Percentiles rank a stretch among this genome's conserved stretches.
Evolutionary conservation across 2,888 invertebrate genomes (phyloP).

Genomic region (Stratiomys singularior): DNA sequence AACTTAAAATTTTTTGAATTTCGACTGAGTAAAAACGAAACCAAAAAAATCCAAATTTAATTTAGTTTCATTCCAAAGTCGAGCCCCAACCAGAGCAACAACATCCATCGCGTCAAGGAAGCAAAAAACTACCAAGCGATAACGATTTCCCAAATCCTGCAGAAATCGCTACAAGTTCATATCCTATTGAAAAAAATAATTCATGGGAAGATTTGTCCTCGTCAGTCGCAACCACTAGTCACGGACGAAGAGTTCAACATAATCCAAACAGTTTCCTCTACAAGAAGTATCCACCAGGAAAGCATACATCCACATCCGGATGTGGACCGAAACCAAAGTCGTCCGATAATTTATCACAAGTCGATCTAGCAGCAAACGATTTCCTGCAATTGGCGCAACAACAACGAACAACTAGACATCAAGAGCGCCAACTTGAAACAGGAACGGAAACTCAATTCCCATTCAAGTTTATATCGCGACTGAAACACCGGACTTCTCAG

Average conservation of each 20-base stretch:
- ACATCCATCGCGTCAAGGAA: not conserved
- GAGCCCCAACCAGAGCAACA: slow-evolving; percentile 18
- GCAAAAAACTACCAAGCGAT: not conserved
- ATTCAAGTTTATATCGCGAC: slow-evolving; percentile 14
- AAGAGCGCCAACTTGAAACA: not conserved
- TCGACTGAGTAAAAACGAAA: slow-evolving; percentile 37
- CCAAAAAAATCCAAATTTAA: slow-evolving; percentile 45
- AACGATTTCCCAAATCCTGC: slow-evolving; percentile 32
- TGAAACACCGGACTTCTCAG: not conserved
- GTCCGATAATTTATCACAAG: slow-evolving; percentile 41
- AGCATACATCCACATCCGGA: slow-evolving; percentile 1
- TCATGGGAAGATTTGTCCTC: not conserved
- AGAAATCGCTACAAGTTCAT: not conserved
- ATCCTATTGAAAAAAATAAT: not conserved
- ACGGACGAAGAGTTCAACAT: slow-evolving; percentile 21
- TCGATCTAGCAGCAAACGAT: slow-evolving; percentile 32
- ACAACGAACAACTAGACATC: not conserved
- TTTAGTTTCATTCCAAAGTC: slow-evolving; percentile 46
- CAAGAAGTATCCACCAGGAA: slow-evolving; percentile 32
- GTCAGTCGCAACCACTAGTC: slow-evolving; percentile 13
- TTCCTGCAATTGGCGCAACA: slow-evolving; percentile 21
- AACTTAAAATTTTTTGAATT: slow-evolving; percentile 7
- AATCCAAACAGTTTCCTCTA: slow-evolving; percentile 39
- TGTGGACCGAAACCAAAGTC: slow-evolving; percentile 12
- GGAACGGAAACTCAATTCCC: slow-evolving; percentile 25